Conservation (phyloP, 2,797 vertebrate genomes). For the Poecilia gillii region DNA sequence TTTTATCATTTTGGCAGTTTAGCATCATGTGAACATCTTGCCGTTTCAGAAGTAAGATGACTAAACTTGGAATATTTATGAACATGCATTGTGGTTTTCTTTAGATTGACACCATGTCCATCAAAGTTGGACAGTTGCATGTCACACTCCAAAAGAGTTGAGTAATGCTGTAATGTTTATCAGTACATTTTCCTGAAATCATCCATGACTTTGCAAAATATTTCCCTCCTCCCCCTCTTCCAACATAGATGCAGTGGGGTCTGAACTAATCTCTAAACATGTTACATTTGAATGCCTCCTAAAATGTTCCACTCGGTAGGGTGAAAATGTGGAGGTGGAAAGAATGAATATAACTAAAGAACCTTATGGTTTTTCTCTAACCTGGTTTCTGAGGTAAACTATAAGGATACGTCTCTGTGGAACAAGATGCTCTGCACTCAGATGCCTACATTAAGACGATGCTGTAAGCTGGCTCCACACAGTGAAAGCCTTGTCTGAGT, state of each 20-base stretch:
- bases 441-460: conserved; percentile 58
- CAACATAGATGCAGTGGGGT: conserved; percentile 31
- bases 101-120: neutral
- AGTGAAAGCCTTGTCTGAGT: conserved; percentile 55
- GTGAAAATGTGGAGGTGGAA: conserved; percentile 54
- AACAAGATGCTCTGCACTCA: conserved; percentile 54
- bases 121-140: neutral
- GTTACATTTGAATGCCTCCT: conserved; percentile 57
- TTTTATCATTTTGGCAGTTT: neutral
- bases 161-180: neutral
- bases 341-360: conserved; percentile 37
- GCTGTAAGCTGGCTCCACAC: conserved; percentile 65
- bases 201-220: neutral
- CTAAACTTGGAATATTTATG: neutral
- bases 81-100: neutral
- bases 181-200: neutral
- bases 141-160: neutral
- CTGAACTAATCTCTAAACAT: conserved; percentile 47
- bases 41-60: neutral
- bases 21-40: neutral
- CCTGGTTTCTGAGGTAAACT: conserved; percentile 53
- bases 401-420: conserved; percentile 55
- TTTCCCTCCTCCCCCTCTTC: too few relatives aligned
- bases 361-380: conserved; percentile 57
- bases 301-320: conserved; percentile 45